Percentiles rank a stretch among this genome's conserved stretches.
Conservation (phyloP, 2,113 vertebrate genomes). For the Enhydra lutris region DNA sequence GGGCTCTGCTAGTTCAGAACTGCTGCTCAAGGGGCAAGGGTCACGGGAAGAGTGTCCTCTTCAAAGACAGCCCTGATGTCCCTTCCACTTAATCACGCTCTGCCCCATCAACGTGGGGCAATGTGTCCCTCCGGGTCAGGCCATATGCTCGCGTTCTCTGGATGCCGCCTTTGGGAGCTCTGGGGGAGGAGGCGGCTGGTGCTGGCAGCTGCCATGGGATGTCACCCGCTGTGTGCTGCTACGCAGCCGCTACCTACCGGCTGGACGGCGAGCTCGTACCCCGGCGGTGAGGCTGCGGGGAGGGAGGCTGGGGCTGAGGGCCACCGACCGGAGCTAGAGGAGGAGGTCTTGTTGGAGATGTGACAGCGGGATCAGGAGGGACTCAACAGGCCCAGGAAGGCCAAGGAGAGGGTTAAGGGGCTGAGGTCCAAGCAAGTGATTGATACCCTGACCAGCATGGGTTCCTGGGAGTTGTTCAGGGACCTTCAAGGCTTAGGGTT, state of each 20-base stretch:
- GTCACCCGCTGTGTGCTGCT: background rate
- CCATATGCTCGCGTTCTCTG: background rate
- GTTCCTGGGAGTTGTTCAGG: too few species aligned
- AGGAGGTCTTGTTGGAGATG: background rate
- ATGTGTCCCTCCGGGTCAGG: background rate
- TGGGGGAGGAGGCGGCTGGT: background rate
- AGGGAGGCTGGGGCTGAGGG: too few species aligned
- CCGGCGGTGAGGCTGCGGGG: background rate
- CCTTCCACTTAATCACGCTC: background rate
- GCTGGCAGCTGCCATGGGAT: background rate
- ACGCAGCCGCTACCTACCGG: background rate
- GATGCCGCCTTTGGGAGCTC: background rate
- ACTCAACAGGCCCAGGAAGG: background rate
- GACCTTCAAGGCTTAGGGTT: background rate
- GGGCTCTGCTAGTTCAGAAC: background rate
- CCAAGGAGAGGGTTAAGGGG: background rate
- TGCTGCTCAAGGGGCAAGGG: background rate
- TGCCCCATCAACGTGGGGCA: background rate
- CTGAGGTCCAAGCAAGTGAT: background rate
- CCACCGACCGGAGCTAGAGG: background rate
- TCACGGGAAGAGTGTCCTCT: background rate
- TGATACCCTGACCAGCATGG: background rate
- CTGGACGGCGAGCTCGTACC: background rate
- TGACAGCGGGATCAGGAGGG: background rate
- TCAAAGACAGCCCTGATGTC: background rate